Conservation (phyloP, 2,113 vertebrate species). For the Trachemys scripta region DNA sequence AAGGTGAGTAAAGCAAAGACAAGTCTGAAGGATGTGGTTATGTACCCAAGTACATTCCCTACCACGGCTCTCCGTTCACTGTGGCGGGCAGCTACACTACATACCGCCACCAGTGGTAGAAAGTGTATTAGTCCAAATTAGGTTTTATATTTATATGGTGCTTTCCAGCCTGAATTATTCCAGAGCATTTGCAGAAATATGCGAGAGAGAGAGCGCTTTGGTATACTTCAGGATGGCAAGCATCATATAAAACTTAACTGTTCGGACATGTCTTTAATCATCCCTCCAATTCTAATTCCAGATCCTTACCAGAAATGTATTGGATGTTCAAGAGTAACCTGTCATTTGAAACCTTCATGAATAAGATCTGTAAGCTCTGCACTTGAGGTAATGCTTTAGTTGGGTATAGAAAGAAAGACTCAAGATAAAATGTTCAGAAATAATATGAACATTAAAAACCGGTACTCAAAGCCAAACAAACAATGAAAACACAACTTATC, state of each 20-base stretch:
- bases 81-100: neutral
- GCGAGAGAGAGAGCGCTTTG: neutral
- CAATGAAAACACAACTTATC: neutral
- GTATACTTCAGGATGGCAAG: neutral
- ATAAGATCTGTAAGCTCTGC: neutral
- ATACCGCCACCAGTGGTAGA: neutral
- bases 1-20: neutral
- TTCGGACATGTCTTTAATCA: neutral
- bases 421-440: neutral
- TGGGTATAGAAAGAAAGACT: neutral
- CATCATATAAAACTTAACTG: neutral
- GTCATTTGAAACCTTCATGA: constrained; percentile 5
- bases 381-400: neutral
- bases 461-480: neutral
- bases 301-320: neutral
- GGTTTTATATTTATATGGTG: neutral
- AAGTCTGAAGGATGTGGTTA: too few species aligned
- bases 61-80: neutral
- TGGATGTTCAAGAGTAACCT: neutral
- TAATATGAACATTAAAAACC: neutral
- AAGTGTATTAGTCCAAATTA: neutral
- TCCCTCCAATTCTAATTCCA: neutral
- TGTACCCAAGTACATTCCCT: neutral
- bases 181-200: neutral
- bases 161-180: neutral